Evolutionary conservation across 1,140 invertebrate species (phyloP).

Genomic region (Brachionus asplanchnoidis): DNA sequence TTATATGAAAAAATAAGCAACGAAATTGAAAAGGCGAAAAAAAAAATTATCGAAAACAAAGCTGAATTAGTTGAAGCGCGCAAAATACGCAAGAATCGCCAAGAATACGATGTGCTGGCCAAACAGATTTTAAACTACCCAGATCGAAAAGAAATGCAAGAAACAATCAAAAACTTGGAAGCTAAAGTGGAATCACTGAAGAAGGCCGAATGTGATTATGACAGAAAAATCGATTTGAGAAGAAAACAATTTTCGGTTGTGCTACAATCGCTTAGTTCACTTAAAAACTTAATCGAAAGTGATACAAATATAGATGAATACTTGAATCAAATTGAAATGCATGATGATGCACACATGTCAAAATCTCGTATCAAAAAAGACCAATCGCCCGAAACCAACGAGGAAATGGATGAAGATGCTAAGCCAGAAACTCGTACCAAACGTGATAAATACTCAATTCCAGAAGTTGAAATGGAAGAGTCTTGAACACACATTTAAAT

Average conservation of each 20-base stretch:
- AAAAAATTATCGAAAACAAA: conserved; percentile 57
- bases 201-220: conserved; percentile 4
- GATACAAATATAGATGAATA: conserved; percentile 34
- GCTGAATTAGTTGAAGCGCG: conserved; percentile 62
- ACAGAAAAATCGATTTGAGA: conserved; percentile 39
- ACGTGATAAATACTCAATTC: conserved; percentile 12
- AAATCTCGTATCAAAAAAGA: not conserved
- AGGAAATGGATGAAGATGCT: conserved; percentile 23
- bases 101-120: conserved; percentile 32
- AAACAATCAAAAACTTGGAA: conserved; percentile 27
- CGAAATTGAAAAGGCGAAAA: conserved; percentile 40
- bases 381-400: not conserved
- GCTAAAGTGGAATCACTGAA: conserved; percentile 1
- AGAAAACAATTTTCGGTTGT: conserved; percentile 34
- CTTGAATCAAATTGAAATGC: not conserved
- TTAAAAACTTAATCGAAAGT: conserved; percentile 27
- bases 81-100: conserved; percentile 30
- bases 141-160: conserved; percentile 17
- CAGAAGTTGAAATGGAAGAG: conserved; percentile 33
- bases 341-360: not conserved
- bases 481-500: not conserved
- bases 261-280: conserved; percentile 11
- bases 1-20: conserved; percentile 70
- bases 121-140: conserved; percentile 29
- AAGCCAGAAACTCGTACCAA: not conserved